phyloP scores from a whole-genome alignment of 2,888 invertebrate species.

The Leptogaster cylindrica region DNA sequence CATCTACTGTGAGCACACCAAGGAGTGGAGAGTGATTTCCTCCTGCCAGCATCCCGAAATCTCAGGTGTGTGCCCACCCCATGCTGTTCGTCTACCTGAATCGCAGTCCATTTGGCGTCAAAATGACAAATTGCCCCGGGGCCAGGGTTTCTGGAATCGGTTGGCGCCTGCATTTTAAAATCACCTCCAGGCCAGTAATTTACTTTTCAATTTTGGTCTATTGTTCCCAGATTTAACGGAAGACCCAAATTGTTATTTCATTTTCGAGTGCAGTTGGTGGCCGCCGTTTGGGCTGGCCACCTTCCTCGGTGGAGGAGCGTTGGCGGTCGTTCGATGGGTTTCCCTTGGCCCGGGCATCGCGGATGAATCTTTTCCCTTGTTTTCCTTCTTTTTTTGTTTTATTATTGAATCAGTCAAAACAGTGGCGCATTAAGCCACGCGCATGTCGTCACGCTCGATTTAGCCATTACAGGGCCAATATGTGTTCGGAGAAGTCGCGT shows the following conservation, averaged over 20 bases:
- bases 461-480: constrained; percentile 43
- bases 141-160: constrained; percentile 10
- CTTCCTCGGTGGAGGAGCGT: neutral
- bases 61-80: neutral
- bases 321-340: neutral
- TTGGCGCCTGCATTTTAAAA: constrained; percentile 32
- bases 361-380: constrained; percentile 5
- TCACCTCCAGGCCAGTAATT: constrained; percentile 22
- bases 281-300: neutral
- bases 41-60: too few relatives aligned
- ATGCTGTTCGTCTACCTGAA: constrained; percentile 14
- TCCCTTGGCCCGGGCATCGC: neutral
- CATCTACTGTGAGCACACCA: too few relatives aligned
- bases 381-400: too few relatives aligned
- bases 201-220: constrained; percentile 34
- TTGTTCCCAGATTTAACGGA: constrained; percentile 33
- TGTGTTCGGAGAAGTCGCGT: constrained; percentile 37
- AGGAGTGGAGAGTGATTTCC: too few relatives aligned
- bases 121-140: constrained; percentile 32
- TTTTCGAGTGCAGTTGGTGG: constrained; percentile 18
- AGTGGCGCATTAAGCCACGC: constrained; percentile 41
- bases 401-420: constrained; percentile 39
- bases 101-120: constrained; percentile 2
- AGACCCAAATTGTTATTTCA: constrained; percentile 35
- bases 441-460: constrained; percentile 47